Evolutionary conservation across 2,888 invertebrate species (phyloP).

Genomic region (Atrina japonica): DNA sequence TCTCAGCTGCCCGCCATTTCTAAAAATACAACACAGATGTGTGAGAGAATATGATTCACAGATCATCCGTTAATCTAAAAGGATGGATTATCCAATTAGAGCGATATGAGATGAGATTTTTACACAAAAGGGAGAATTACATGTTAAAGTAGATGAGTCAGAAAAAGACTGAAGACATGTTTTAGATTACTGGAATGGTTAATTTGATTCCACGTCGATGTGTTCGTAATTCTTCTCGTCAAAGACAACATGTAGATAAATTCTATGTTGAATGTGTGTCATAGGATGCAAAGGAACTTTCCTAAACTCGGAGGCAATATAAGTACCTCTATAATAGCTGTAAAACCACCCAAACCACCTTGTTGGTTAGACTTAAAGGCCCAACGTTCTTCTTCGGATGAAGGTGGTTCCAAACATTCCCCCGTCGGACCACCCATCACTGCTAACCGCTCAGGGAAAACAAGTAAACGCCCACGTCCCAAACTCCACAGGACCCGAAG

Average conservation of each 20-base stretch:
- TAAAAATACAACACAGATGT: conserved; percentile 12
- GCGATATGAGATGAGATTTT: conserved; percentile 3
- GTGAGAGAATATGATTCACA: conserved; percentile 11
- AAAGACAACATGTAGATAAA: neutral
- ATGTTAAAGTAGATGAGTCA: too few relatives aligned
- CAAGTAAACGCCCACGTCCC: conserved; percentile 63
- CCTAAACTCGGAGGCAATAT: conserved; percentile 48
- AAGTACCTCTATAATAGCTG: conserved; percentile 44
- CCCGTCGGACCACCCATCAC: conserved; percentile 45
- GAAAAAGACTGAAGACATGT: too few relatives aligned
- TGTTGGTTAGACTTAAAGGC: conserved; percentile 74
- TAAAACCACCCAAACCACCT: conserved; percentile 73
- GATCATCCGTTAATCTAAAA: conserved; percentile 30
- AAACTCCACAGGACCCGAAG: conserved; percentile 74
- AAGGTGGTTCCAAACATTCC: conserved; percentile 47
- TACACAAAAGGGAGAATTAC: neutral
- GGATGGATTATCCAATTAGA: conserved; percentile 22
- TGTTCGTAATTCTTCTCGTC: neutral
- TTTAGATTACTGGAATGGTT: too few relatives aligned
- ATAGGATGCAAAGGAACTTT: conserved; percentile 50
- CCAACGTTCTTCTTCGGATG: conserved; percentile 49
- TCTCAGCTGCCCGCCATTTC: conserved; percentile 12
- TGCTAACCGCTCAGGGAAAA: conserved; percentile 49
- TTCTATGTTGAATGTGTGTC: conserved; percentile 2
- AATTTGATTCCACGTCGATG: too few relatives aligned